Evolutionary conservation across 2,113 vertebrate species (phyloP).

Genomic region (Capreolus pygargus): DNA sequence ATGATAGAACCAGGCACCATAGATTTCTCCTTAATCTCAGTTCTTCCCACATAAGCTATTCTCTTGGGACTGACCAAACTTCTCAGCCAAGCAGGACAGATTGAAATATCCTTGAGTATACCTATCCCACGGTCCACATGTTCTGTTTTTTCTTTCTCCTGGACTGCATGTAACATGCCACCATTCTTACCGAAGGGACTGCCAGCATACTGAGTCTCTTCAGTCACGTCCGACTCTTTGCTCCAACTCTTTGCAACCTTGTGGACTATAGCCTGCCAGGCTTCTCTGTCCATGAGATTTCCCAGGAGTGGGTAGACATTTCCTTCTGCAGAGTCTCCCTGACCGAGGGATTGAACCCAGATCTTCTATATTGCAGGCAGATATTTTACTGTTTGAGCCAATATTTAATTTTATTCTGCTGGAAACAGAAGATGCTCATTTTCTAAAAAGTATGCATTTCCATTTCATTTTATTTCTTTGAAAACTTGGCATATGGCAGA

Average conservation of each 20-base stretch:
- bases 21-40: not conserved
- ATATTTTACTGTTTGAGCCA: not conserved
- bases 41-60: not conserved
- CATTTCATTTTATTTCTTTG: not conserved
- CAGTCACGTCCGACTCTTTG: not conserved
- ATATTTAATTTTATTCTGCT: not conserved
- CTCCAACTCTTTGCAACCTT: not conserved
- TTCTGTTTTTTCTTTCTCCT: too few species aligned
- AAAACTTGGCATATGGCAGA: not conserved
- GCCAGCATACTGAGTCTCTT: not conserved
- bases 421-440: not conserved
- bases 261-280: not conserved
- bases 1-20: too few species aligned
- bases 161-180: fast-evolving
- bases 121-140: too few species aligned
- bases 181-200: fast-evolving
- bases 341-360: not conserved
- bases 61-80: not conserved
- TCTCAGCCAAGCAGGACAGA: not conserved
- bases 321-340: not conserved
- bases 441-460: not conserved
- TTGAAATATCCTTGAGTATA: not conserved
- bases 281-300: not conserved
- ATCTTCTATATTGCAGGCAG: not conserved
- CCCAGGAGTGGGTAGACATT: not conserved